Evolutionary conservation across 2,113 vertebrate species (phyloP).

Genomic region (Misgurnus mizolepis): DNA sequence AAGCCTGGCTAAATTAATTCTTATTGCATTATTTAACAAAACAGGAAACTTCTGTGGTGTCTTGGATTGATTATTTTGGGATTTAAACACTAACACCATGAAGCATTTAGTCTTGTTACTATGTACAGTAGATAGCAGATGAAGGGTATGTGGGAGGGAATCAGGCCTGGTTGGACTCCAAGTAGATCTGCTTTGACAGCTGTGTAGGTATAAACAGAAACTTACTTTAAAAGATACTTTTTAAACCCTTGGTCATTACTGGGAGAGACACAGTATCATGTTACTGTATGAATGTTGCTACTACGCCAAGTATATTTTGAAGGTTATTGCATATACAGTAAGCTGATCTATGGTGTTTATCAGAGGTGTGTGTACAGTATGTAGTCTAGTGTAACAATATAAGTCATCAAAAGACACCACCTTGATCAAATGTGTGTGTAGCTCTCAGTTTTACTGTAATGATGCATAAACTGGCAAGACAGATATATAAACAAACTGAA

Average conservation of each 20-base stretch:
- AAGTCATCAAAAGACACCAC: no score
- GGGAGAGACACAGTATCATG: background rate
- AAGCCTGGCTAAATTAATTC: slow-evolving; percentile 35
- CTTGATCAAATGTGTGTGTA: no score
- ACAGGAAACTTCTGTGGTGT: background rate
- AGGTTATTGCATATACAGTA: no score
- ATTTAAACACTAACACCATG: background rate
- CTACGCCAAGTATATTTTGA: background rate
- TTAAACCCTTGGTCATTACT: background rate
- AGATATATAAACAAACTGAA: no score
- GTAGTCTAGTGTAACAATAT: no score
- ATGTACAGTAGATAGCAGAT: background rate
- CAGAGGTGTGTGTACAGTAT: no score
- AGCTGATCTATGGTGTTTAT: no score
- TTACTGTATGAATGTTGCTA: background rate
- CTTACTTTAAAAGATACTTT: background rate
- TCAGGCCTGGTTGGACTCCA: background rate
- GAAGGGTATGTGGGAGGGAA: background rate
- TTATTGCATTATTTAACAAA: slow-evolving; percentile 42
- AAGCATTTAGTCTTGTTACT: background rate
- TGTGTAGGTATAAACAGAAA: slow-evolving; percentile 19
- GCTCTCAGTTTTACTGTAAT: no score
- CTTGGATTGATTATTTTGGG: background rate
- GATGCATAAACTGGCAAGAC: no score
- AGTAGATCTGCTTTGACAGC: slow-evolving; percentile 22